Percentiles rank a stretch among this genome's conserved stretches.
These are phyloP conservation scores for Tamias sibiricus DNA, from an alignment of 2,113 vertebrate species.

Conservation along the genomic window DNA sequence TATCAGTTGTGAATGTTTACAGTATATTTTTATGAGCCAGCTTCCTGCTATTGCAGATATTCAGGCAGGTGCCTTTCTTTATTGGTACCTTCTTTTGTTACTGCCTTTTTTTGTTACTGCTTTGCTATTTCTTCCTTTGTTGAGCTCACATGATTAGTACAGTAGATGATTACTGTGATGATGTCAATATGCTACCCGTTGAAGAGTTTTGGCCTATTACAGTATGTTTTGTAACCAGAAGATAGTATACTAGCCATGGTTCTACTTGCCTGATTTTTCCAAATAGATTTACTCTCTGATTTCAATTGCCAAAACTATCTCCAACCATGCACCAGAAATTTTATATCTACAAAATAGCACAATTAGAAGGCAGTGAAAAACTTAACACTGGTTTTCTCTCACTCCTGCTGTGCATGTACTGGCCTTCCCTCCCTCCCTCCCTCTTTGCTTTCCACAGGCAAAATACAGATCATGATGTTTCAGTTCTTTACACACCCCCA, in stretches of 20 bases:
- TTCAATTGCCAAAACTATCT: background rate
- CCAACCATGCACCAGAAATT: background rate
- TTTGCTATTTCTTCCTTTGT: background rate
- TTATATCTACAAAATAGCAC: background rate
- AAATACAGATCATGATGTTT: background rate
- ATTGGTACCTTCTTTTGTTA: background rate
- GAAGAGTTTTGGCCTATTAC: background rate
- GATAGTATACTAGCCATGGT: background rate
- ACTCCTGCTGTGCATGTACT: background rate
- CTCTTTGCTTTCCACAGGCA: background rate
- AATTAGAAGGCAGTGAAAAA: background rate
- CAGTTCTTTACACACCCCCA: background rate
- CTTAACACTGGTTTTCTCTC: background rate
- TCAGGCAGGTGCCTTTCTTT: background rate
- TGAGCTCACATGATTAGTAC: background rate
- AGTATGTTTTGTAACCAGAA: background rate
- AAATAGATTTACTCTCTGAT: background rate
- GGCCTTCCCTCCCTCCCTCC: too few relatives aligned
- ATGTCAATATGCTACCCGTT: background rate
- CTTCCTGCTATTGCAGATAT: background rate
- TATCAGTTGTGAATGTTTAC: conserved; percentile 34
- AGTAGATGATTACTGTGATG: background rate
- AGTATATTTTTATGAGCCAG: conserved; percentile 39
- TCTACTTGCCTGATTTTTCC: conserved; percentile 5
- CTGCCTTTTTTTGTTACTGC: background rate